phyloP scores from a whole-genome alignment of 2,797 vertebrate species.

The Kryptolebias ocellatus region DNA sequence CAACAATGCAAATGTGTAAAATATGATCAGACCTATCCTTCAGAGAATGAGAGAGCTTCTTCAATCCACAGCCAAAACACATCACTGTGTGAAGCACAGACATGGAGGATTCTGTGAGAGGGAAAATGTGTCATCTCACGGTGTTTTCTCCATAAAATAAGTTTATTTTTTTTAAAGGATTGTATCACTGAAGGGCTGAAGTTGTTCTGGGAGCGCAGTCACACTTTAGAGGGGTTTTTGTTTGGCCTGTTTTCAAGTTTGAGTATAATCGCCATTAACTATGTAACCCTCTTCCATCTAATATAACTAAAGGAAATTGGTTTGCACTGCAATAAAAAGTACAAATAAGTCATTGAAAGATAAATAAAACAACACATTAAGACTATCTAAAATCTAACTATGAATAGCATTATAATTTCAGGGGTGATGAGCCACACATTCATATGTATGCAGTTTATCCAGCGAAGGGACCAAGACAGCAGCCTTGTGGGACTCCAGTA shows the following conservation, averaged over 20 bases:
- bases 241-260: background rate
- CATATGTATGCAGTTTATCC: background rate
- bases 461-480: background rate
- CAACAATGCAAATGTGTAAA: constrained; percentile 5
- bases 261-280: no score
- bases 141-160: background rate
- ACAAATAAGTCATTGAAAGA: no score
- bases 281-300: no score
- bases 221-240: constrained; percentile 5
- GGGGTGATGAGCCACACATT: background rate
- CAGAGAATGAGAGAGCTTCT: constrained; percentile 5
- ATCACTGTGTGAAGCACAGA: constrained; percentile 9
- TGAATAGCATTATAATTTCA: no score
- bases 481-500: background rate
- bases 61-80: constrained; percentile 15
- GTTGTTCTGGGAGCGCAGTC: background rate
- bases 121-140: constrained; percentile 9
- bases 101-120: background rate
- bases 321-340: no score
- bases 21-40: background rate
- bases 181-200: background rate
- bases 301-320: no score
- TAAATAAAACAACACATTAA: no score
- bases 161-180: no score
- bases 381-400: no score